A percentile compares a stretch with the other conserved stretches of the same genome.
phyloP scores from a whole-genome alignment of 2,797 vertebrate species.

The Micromesistius poutassou region DNA sequence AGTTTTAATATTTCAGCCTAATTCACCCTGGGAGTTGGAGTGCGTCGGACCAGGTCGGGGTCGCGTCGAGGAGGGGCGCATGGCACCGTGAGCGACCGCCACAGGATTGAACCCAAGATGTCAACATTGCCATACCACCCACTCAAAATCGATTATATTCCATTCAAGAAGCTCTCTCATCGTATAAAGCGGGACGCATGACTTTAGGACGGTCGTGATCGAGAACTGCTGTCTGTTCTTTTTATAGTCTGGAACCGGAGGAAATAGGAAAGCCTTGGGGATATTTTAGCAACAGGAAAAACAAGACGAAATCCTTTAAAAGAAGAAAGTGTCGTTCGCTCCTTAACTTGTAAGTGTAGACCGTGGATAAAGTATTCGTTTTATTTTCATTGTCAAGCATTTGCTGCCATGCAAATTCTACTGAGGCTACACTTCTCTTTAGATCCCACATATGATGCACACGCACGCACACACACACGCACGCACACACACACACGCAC shows the following conservation, averaged over 20 bases:
- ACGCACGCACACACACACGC: no score
- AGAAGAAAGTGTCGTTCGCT: slow-evolving; percentile 59
- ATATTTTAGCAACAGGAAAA: slow-evolving; percentile 53
- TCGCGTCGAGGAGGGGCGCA: no score
- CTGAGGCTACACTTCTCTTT: background rate
- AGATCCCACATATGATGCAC: background rate
- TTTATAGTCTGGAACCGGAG: slow-evolving; percentile 36
- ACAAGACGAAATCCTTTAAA: slow-evolving; percentile 44
- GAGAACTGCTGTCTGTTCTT: slow-evolving; percentile 58
- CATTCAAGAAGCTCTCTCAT: slow-evolving; percentile 75
- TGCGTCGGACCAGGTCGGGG: no score
- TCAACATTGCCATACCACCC: slow-evolving; percentile 83
- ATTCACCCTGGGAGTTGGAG: background rate
- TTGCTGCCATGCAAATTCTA: background rate
- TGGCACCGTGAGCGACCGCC: slow-evolving; percentile 70
- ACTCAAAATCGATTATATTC: slow-evolving; percentile 89
- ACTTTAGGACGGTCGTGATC: slow-evolving; percentile 67
- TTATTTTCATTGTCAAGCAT: background rate
- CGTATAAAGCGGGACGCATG: slow-evolving; percentile 82
- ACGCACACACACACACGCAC: no score
- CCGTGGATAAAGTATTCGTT: background rate
- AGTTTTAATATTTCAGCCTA: background rate
- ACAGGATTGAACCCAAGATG: slow-evolving; percentile 77
- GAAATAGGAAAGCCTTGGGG: slow-evolving; percentile 50
- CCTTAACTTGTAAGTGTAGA: slow-evolving; percentile 64